phyloP scores from a whole-genome alignment of 2,888 invertebrate species.

The Orchesella flavescens region DNA sequence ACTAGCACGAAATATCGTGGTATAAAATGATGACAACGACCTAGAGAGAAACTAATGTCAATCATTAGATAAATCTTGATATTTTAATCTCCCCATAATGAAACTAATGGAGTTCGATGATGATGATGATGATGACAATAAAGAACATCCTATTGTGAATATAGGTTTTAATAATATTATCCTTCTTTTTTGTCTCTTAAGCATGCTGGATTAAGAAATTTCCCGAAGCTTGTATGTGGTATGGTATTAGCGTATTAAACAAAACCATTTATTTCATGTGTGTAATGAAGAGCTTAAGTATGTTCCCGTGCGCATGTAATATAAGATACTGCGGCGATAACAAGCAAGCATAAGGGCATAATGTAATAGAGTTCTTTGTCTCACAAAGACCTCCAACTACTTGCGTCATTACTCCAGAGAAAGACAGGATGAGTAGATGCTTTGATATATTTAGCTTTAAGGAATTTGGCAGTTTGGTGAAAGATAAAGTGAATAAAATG shows the following conservation, averaged over 20 bases:
- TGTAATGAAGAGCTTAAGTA: too few species aligned
- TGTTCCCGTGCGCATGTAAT: too few species aligned
- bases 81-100: not conserved
- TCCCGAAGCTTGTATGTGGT: too few species aligned
- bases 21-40: not conserved
- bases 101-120: constrained; percentile 6
- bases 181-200: not conserved
- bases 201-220: too few species aligned
- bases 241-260: too few species aligned
- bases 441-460: not conserved
- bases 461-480: not conserved
- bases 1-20: too few species aligned
- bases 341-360: too few species aligned
- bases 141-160: not conserved
- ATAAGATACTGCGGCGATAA: too few species aligned
- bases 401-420: constrained; percentile 9
- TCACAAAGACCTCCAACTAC: not conserved
- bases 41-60: not conserved
- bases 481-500: constrained; percentile 5
- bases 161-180: not conserved
- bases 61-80: constrained; percentile 1
- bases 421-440: not conserved
- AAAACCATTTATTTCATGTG: too few species aligned
- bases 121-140: not conserved
- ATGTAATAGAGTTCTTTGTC: not conserved